These are phyloP conservation scores for Prosapia bicincta DNA, from an alignment of 2,888 invertebrate genomes.

Conservation along the genomic window DNA sequence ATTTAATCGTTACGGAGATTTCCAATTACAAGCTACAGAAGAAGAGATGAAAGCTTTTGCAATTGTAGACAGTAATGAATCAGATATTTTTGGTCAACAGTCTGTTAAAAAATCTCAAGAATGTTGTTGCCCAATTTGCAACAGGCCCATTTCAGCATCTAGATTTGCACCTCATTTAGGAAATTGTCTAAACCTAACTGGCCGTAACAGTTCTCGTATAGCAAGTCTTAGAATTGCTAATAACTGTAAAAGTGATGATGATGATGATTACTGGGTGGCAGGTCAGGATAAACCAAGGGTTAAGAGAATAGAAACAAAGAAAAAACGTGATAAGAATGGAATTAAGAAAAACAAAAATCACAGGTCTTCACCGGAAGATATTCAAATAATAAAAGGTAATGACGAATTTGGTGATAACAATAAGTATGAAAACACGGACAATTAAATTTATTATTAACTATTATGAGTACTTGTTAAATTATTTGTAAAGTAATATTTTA, in stretches of 20 bases:
- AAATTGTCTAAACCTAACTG: background rate
- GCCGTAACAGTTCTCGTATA: background rate
- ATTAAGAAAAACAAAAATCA: background rate
- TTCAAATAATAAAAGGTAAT: background rate
- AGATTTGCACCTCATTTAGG: background rate
- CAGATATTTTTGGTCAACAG: slow-evolving; percentile 40
- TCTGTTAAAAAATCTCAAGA: background rate
- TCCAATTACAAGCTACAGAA: slow-evolving; percentile 34
- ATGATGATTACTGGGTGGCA: background rate
- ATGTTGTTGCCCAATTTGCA: background rate
- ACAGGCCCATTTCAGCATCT: background rate
- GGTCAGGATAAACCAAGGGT: background rate
- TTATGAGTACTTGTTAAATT: too few species aligned
- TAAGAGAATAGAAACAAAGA: background rate
- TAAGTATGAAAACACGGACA: background rate
- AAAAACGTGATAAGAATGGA: background rate
- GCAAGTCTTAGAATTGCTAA: background rate
- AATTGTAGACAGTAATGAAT: slow-evolving; percentile 19
- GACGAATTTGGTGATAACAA: background rate
- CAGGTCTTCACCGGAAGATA: background rate
- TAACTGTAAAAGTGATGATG: background rate
- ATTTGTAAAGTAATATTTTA: too few species aligned
- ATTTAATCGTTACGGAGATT: background rate
- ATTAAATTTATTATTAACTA: too few species aligned
- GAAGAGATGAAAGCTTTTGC: slow-evolving; percentile 23